These are phyloP conservation scores for Kuschelorhynchus macadamiae DNA, from an alignment of 2,888 invertebrate species.

Conservation along the genomic window DNA sequence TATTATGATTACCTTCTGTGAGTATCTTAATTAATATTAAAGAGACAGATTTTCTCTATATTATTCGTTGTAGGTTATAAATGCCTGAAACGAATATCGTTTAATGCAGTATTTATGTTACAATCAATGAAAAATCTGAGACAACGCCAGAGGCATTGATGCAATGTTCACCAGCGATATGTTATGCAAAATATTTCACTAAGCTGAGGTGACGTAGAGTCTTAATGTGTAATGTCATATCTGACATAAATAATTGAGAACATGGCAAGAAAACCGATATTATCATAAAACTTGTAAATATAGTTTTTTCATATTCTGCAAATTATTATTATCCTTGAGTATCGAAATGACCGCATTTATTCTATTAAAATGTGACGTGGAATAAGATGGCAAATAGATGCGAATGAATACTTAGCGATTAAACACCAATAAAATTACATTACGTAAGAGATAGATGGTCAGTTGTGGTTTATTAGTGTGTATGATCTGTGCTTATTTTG, in stretches of 20 bases:
- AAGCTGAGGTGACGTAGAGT: background rate
- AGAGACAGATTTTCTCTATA: too few relatives aligned
- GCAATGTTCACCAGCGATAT: too few relatives aligned
- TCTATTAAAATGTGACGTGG: background rate
- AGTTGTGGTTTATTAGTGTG: background rate
- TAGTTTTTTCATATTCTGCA: constrained; percentile 2
- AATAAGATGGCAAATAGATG: background rate
- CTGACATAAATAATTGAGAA: background rate
- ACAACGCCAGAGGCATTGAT: too few relatives aligned
- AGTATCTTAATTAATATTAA: too few relatives aligned
- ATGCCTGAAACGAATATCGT: too few relatives aligned
- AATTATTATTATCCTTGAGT: constrained; percentile 4
- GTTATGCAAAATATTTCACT: background rate
- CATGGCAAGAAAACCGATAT: constrained; percentile 7
- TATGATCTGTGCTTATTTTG: background rate
- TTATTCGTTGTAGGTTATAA: too few relatives aligned
- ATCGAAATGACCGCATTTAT: constrained; percentile 3
- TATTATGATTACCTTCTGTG: too few relatives aligned
- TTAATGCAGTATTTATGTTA: too few relatives aligned
- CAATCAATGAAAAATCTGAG: too few relatives aligned
- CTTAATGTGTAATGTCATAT: background rate
- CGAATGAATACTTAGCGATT: constrained; percentile 14
- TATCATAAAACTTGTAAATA: constrained; percentile 22
- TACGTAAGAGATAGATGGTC: constrained; percentile 6
- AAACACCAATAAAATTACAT: constrained; percentile 21